Evolutionary conservation across 1,140 invertebrate species (phyloP).

Genomic region (Lamellibrachia luymesi): DNA sequence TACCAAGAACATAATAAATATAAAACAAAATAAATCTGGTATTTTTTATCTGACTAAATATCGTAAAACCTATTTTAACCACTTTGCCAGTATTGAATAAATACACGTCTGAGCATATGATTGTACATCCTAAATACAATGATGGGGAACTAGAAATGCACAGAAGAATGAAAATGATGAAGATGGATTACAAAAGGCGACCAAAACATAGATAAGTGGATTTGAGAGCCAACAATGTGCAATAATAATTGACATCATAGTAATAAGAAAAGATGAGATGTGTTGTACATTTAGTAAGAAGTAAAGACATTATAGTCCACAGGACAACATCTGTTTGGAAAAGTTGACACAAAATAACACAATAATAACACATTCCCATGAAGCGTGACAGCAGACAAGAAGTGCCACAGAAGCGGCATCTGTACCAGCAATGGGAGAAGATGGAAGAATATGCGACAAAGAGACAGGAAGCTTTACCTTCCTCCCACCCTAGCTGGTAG

Average conservation of each 20-base stretch:
- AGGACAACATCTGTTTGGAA: neutral
- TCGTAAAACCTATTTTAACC: neutral
- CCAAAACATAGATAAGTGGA: neutral
- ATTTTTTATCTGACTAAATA: too few relatives aligned
- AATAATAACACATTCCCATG: neutral
- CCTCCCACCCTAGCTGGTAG: slow-evolving; percentile 88
- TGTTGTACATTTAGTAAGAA: neutral
- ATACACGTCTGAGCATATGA: neutral
- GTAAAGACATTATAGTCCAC: neutral
- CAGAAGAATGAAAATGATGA: neutral
- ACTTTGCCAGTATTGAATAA: neutral
- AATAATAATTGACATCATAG: neutral
- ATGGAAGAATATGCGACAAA: neutral
- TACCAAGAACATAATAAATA: too few relatives aligned
- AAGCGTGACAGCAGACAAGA: slow-evolving; percentile 15
- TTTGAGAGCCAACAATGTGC: neutral
- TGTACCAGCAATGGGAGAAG: neutral
- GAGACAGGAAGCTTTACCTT: slow-evolving; percentile 57
- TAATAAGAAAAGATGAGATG: neutral
- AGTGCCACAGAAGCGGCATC: neutral
- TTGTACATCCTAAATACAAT: neutral
- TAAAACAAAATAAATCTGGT: too few relatives aligned
- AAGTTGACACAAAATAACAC: neutral
- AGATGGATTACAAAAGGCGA: neutral
- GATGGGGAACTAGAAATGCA: neutral